phyloP scores from a whole-genome alignment of 2,113 vertebrate genomes.

The Neopipo cinnamomea region DNA sequence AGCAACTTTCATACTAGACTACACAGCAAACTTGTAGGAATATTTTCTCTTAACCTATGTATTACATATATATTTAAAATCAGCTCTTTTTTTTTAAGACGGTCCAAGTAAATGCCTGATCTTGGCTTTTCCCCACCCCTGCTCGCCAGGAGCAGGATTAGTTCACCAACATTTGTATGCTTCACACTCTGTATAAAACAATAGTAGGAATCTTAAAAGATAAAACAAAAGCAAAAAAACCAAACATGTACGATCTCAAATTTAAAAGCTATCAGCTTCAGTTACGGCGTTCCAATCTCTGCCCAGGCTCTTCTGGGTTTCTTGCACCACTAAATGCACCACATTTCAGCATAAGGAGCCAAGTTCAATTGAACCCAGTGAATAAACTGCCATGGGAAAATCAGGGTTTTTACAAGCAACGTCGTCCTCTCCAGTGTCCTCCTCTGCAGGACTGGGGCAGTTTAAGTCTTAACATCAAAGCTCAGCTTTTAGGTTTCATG shows the following conservation, averaged over 20 bases:
- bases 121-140: neutral
- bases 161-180: neutral
- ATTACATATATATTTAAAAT: neutral
- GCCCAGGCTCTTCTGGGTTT: neutral
- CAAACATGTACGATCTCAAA: rapidly evolving
- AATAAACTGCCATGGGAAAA: neutral
- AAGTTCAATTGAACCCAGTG: neutral
- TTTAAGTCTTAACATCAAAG: neutral
- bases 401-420: neutral
- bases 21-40: neutral
- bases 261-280: neutral
- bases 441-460: neutral
- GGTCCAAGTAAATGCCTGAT: neutral
- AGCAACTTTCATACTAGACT: neutral
- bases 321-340: neutral
- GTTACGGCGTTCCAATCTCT: neutral
- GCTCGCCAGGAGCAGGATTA: neutral
- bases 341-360: neutral
- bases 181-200: neutral
- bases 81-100: neutral
- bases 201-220: neutral
- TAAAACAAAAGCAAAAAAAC: neutral
- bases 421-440: neutral
- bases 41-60: neutral
- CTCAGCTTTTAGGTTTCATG: neutral